These are phyloP conservation scores for Peribatodes rhomboidaria DNA, from an alignment of 2,888 invertebrate genomes.

Conservation along the genomic window DNA sequence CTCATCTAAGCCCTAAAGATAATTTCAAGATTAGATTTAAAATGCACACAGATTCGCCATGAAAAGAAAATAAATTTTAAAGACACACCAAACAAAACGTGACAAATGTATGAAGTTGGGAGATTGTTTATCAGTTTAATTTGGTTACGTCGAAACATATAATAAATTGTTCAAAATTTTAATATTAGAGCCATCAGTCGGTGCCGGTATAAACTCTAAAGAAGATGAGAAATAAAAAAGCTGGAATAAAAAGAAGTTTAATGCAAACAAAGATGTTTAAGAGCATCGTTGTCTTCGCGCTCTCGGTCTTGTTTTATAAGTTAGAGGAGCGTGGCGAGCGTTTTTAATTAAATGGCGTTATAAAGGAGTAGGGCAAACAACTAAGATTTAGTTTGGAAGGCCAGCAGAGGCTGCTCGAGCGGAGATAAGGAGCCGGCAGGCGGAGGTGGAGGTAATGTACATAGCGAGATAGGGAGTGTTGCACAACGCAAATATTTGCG, in stretches of 20 bases:
- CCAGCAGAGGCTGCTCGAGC: conserved; percentile 65
- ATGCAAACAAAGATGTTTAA: conserved; percentile 41
- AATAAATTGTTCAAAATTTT: conserved; percentile 38
- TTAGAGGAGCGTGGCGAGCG: conserved; percentile 51
- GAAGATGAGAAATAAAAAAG: conserved; percentile 32
- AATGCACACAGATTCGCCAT: neutral
- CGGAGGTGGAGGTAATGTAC: conserved; percentile 70
- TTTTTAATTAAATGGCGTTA: conserved; percentile 73
- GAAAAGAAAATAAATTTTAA: conserved; percentile 5
- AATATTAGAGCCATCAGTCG: conserved; percentile 23
- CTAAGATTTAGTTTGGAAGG: conserved; percentile 66
- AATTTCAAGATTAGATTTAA: conserved; percentile 20
- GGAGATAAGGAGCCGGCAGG: conserved; percentile 71
- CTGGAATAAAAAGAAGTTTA: conserved; percentile 38
- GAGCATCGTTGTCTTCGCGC: conserved; percentile 35
- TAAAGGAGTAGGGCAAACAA: conserved; percentile 68
- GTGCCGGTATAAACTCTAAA: conserved; percentile 17
- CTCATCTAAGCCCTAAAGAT: conserved; percentile 8
- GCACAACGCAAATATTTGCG: conserved; percentile 74
- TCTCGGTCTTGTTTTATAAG: conserved; percentile 39
- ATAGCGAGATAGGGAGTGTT: conserved; percentile 71
- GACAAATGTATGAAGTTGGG: neutral
- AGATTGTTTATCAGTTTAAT: conserved; percentile 31
- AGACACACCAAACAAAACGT: conserved; percentile 22
- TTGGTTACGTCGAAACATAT: conserved; percentile 29